Base-by-base conservation (phyloP, 2,113 vertebrate species). In the Syrrhaptes paradoxus region DNA sequence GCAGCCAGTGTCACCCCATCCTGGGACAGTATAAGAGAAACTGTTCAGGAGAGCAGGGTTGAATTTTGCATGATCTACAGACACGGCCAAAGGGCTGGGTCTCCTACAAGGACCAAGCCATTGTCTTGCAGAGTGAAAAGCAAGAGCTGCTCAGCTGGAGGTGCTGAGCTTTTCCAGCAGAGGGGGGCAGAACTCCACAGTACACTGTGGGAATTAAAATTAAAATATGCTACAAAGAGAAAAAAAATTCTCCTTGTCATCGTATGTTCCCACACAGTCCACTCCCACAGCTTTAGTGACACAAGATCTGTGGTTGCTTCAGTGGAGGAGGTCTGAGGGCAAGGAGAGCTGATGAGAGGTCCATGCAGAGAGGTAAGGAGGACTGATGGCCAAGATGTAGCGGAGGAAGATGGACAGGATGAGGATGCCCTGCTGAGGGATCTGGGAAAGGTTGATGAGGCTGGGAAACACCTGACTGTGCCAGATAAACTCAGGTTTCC, bases 101-200 rank as follows among this genome's bases (percentile, higher is more conserved):
- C 55, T 89, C 29, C 41, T 22, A 7, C 45, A 61, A 57, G 25
- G 25, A 49, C 8, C 65, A 74, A 26, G 7, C 4, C 3, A 10
- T n/a, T 22, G 19, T 20, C 70, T 75, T 48, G 24, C 11, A 63
- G 31, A 93, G 20, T 0, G 0, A 45, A 80, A 46, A 46, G 3
- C 36, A 76, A 46, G 65, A 90, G 38, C 29, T 84, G 21, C 82
- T 93, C 71, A 57, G 55, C 38, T 84, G 83, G 92, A 93, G 93
- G 73, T 90, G 76, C 90, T 92, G 86, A 90, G 86, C 85, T 95
- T 31, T 89, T 97, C 95, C 95, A 97, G 95, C 32, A 97, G 95
- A 96, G 95, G 93, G 95, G 95, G 95, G 83, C 76, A 97, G 77
- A 96, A 90, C 95, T 94, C 95, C 93, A 93, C 82, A 59, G 21